Evolutionary conservation across 1,140 invertebrate species (phyloP).

Genomic region (Drosophila arizonae): DNA sequence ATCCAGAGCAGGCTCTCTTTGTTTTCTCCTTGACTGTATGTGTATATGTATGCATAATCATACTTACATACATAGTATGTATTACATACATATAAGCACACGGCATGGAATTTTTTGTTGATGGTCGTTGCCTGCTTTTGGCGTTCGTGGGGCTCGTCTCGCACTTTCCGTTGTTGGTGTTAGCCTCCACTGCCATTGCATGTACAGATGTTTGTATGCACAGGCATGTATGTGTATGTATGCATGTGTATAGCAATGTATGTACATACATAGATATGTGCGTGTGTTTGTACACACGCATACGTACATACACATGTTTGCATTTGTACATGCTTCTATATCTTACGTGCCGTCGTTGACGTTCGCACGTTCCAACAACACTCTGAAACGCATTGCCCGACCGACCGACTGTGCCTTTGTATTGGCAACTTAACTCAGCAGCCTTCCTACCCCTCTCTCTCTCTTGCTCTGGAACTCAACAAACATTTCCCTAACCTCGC

Average conservation of each 20-base stretch:
- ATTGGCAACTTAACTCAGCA: constrained; percentile 18
- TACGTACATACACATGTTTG: no score
- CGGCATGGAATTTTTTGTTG: constrained; percentile 28
- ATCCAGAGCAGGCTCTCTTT: constrained; percentile 7
- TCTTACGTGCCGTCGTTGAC: constrained; percentile 42
- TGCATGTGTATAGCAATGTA: not conserved
- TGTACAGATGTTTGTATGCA: constrained; percentile 12
- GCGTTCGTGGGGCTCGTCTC: constrained; percentile 70
- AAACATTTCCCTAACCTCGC: not conserved
- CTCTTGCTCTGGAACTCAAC: not conserved
- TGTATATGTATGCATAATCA: not conserved
- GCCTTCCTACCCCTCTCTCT: not conserved
- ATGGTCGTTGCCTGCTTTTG: constrained; percentile 38
- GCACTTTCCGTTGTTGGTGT: constrained; percentile 25
- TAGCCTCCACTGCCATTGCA: constrained; percentile 16
- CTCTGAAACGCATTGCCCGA: constrained; percentile 29
- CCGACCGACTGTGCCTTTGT: not conserved
- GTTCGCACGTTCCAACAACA: constrained; percentile 26
- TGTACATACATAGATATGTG: not conserved
- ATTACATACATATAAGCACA: not conserved
- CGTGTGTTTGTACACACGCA: not conserved
- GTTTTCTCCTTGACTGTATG: constrained; percentile 8
- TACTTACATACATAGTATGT: not conserved
- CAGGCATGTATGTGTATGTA: not conserved
- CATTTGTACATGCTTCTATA: not conserved